These are phyloP conservation scores for Cheilosia impressa DNA, from an alignment of 2,888 invertebrate genomes.

Conservation along the genomic window DNA sequence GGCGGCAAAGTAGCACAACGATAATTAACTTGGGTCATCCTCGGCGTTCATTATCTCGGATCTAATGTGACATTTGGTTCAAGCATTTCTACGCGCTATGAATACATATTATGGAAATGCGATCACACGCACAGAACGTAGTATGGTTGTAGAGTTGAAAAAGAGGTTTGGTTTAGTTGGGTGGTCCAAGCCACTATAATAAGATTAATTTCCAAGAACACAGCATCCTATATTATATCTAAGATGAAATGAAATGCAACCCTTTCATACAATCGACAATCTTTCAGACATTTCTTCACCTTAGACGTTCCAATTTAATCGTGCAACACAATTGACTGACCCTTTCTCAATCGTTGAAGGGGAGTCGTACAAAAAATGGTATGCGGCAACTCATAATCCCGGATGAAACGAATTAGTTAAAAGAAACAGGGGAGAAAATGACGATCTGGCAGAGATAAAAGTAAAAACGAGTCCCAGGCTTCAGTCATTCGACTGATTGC, in stretches of 20 bases:
- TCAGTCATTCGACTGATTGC: constrained; percentile 52
- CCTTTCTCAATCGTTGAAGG: constrained; percentile 35
- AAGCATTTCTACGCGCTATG: background rate
- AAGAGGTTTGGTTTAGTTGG: constrained; percentile 13
- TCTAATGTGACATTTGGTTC: constrained; percentile 33
- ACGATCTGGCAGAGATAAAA: constrained; percentile 18
- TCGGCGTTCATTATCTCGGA: constrained; percentile 4
- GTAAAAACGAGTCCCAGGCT: constrained; percentile 26
- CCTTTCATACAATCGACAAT: constrained; percentile 10
- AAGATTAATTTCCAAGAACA: constrained; percentile 36
- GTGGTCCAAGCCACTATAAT: constrained; percentile 35
- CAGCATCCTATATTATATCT: background rate
- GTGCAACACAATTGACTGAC: constrained; percentile 38
- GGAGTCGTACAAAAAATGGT: constrained; percentile 34
- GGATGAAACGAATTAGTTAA: constrained; percentile 61
- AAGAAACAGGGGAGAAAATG: constrained; percentile 35
- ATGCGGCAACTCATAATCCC: constrained; percentile 56
- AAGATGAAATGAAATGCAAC: background rate
- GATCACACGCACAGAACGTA: constrained; percentile 1
- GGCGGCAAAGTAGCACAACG: background rate
- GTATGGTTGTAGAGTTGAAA: background rate
- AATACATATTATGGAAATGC: background rate
- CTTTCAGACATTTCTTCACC: constrained; percentile 5
- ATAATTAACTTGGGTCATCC: constrained; percentile 23
- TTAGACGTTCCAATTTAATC: constrained; percentile 33